Conservation (phyloP, 1,140 invertebrate species). For the Bombyx mandarina region DNA sequence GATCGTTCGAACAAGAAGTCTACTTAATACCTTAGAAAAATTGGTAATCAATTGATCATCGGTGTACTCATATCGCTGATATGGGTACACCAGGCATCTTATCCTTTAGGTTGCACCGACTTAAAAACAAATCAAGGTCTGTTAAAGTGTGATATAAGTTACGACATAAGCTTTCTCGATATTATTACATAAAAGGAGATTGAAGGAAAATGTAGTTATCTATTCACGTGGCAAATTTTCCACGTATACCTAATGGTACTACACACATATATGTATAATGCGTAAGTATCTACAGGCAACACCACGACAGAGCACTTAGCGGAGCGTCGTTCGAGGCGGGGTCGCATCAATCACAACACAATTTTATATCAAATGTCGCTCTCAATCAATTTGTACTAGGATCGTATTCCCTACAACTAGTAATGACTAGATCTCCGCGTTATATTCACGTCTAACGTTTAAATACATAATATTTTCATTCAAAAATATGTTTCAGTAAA, state of each 20-base stretch:
- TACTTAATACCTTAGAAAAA: too few relatives aligned
- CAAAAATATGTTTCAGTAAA: too few relatives aligned
- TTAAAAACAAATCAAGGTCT: too few relatives aligned
- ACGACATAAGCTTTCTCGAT: background rate
- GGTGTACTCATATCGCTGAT: too few relatives aligned
- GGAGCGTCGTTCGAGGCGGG: slow-evolving; percentile 37
- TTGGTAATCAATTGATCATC: too few relatives aligned
- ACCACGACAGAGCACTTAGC: slow-evolving; percentile 58
- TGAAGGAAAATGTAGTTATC: slow-evolving; percentile 8
- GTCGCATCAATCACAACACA: slow-evolving; percentile 68
- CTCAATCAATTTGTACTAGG: slow-evolving; percentile 67
- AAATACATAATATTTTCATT: too few relatives aligned
- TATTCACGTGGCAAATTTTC: slow-evolving; percentile 15
- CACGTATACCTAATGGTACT: slow-evolving; percentile 19
- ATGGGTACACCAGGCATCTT: too few relatives aligned
- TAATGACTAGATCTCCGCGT: too few relatives aligned
- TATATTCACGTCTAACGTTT: too few relatives aligned
- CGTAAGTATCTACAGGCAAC: slow-evolving; percentile 24
- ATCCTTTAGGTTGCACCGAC: too few relatives aligned
- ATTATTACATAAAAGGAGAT: background rate
- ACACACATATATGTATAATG: slow-evolving; percentile 12
- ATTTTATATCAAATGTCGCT: slow-evolving; percentile 71
- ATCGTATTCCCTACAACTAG: slow-evolving; percentile 47
- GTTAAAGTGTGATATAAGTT: too few relatives aligned
- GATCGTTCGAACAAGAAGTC: too few relatives aligned